A percentile compares a stretch with the other conserved stretches of the same genome.
Conservation (phyloP, 2,113 vertebrate species). For the Marmota flaviventris region DNA sequence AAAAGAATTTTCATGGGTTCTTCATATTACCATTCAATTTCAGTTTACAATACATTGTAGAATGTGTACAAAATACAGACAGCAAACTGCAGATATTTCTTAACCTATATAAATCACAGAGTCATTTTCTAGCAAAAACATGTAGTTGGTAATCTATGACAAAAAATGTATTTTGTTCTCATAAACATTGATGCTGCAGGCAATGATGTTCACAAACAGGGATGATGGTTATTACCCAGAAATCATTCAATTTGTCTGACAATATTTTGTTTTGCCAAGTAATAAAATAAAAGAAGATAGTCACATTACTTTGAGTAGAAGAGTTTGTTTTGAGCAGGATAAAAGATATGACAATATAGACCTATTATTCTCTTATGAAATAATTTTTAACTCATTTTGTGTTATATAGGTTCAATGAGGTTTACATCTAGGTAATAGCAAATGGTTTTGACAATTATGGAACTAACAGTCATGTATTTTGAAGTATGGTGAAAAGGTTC, state of each 20-base stretch:
- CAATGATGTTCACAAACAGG: slow-evolving; percentile 58
- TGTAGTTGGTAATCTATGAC: slow-evolving; percentile 59
- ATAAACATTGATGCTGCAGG: slow-evolving; percentile 63
- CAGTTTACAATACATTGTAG: not conserved
- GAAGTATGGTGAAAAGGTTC: not conserved
- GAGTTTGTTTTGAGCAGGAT: not conserved
- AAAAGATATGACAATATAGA: not conserved
- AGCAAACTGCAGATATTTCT: slow-evolving; percentile 16
- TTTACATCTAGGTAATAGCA: not conserved
- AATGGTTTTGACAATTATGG: not conserved
- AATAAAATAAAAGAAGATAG: slow-evolving; percentile 38
- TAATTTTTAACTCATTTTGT: slow-evolving; percentile 33
- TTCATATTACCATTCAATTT: slow-evolving; percentile 60
- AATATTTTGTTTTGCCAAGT: slow-evolving; percentile 63
- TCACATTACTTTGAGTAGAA: slow-evolving; percentile 12
- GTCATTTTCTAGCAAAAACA: slow-evolving; percentile 78
- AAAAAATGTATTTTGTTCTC: slow-evolving; percentile 50
- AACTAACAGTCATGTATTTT: not conserved
- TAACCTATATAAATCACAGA: slow-evolving; percentile 61
- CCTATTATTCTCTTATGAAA: not conserved
- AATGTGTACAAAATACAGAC: slow-evolving; percentile 50
- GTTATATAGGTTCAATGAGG: not conserved
- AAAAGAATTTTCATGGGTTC: not conserved
- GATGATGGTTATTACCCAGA: slow-evolving; percentile 68
- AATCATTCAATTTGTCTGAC: slow-evolving; percentile 72